Percentiles rank a stretch among this genome's conserved stretches.
Conservation (phyloP, 2,113 vertebrate species). For the Scartelaos histophorus region DNA sequence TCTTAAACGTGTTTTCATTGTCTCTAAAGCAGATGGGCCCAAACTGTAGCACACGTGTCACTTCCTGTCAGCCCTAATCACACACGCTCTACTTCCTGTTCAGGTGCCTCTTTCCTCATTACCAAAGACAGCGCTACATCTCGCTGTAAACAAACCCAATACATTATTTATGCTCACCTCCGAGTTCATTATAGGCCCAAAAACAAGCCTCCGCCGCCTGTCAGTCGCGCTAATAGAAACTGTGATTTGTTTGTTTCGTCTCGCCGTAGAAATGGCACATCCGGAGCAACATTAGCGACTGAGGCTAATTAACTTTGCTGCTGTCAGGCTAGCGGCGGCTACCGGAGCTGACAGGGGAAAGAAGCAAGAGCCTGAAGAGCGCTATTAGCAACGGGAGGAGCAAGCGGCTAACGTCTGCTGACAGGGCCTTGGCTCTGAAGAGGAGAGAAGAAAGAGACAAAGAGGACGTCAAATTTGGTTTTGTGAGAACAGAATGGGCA, state of each 20-base stretch:
- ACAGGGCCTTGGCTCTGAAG: constrained; percentile 85
- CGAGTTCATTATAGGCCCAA: constrained; percentile 55
- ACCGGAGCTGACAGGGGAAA: constrained; percentile 59
- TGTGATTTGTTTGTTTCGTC: constrained; percentile 73
- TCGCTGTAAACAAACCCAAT: constrained; percentile 55
- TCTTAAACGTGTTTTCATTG: neutral
- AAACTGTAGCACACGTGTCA: constrained; percentile 11
- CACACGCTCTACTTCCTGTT: constrained; percentile 21
- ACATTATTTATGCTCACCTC: constrained; percentile 62
- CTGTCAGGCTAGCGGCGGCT: constrained; percentile 67
- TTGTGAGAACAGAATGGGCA: constrained; percentile 63
- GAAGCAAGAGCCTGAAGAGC: constrained; percentile 48
- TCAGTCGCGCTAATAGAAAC: constrained; percentile 72
- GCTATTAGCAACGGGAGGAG: constrained; percentile 64
- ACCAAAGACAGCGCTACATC: constrained; percentile 49
- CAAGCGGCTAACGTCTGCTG: constrained; percentile 49
- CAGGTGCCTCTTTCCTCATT: constrained; percentile 38
- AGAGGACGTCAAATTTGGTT: constrained; percentile 93
- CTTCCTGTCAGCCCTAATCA: constrained; percentile 56
- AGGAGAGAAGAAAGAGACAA: constrained; percentile 75
- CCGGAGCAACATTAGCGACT: constrained; percentile 65
- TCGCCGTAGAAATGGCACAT: constrained; percentile 71
- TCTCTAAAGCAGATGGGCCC: neutral
- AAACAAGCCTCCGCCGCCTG: constrained; percentile 59
- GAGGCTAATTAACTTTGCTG: constrained; percentile 73